These are phyloP conservation scores for Leptinotarsa lineolata DNA, from an alignment of 1,140 invertebrate genomes.

Conservation along the genomic window DNA sequence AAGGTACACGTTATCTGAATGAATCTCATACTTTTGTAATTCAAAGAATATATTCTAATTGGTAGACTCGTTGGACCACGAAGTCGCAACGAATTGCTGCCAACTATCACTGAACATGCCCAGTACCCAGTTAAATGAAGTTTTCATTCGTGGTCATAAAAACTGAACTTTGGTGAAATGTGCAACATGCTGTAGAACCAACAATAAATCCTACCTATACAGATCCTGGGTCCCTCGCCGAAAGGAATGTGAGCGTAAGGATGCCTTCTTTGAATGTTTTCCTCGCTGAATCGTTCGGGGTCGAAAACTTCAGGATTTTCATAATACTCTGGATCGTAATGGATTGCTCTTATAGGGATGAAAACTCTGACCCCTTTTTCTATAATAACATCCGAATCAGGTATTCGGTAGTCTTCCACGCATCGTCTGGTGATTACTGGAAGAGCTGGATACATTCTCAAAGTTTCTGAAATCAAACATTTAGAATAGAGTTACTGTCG, in stretches of 20 bases:
- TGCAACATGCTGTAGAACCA: too few relatives aligned
- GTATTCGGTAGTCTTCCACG: conserved; percentile 56
- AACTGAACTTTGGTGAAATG: too few relatives aligned
- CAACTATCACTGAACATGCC: too few relatives aligned
- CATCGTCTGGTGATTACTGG: conserved; percentile 59
- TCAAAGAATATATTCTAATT: too few relatives aligned
- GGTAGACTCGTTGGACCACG: too few relatives aligned
- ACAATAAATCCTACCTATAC: conserved; percentile 6
- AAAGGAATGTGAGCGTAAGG: conserved; percentile 13
- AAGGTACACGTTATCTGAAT: too few relatives aligned
- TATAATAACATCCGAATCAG: conserved; percentile 45
- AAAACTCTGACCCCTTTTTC: conserved; percentile 50
- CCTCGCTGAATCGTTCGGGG: conserved; percentile 64
- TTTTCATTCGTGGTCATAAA: too few relatives aligned
- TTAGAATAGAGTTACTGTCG: too few relatives aligned
- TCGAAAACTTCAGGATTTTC: conserved; percentile 66
- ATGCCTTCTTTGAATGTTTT: conserved; percentile 12
- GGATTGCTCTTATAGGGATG: conserved; percentile 52
- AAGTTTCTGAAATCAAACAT: conserved; percentile 55
- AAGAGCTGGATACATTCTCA: conserved; percentile 62
- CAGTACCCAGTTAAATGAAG: too few relatives aligned
- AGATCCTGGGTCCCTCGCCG: conserved; percentile 26
- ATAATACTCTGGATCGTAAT: conserved; percentile 59
- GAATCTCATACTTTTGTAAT: too few relatives aligned
- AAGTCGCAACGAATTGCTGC: too few relatives aligned